Base-by-base conservation (phyloP, 1,140 invertebrate genomes). In the Phenacoccus solenopsis region DNA sequence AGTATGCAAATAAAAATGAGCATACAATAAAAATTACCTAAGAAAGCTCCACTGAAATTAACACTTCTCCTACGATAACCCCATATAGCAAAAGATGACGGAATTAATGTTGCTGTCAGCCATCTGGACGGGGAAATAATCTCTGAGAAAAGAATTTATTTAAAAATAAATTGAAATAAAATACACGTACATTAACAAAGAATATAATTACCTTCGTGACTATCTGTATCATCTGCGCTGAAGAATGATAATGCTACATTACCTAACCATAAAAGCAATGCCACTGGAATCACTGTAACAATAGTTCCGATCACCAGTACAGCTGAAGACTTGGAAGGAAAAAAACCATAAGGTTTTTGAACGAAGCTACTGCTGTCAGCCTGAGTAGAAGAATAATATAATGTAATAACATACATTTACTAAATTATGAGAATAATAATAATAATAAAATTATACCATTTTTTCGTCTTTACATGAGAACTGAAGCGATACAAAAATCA, bases 61-160 rank as follows among this genome's bases (percentile, higher is more conserved):
- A 93, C 76, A 75, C 86, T 89, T 73, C 86, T 86, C 71, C 82
- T 85, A 69, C 80, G 84, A 30, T 88, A 77, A 0, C 88, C 90
- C 81, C 86, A 86, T 0, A 82, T 75, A 61, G 84, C 82, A 72
- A 91, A 82, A 0, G 84, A 71, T n/a, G 90, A 75, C 7, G 90
- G 88, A 70, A 88, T 80, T 16, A 89, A 72, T 20, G 87, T 84
- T 0, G 90, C 83, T 3, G 84, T 78, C 10, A 92, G 76, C 87
- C 89, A 93, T 77, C 90, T 82, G 73, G 84, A 83, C 21, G 90
- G 90, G 24, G 88, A 83, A 74, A 90, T 86, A 5, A 85, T 82
- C 77, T 84, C 88, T 88, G 77, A 71, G 81, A 80, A 75, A 74
- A 74, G 70, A 70, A 75, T 70, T 35, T 16, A 69, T 70, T 73